Evolutionary conservation across 2,888 invertebrate genomes (phyloP), one percentile per base, ranked within the genome.

Genomic region (Salpingus planirostris): DNA sequence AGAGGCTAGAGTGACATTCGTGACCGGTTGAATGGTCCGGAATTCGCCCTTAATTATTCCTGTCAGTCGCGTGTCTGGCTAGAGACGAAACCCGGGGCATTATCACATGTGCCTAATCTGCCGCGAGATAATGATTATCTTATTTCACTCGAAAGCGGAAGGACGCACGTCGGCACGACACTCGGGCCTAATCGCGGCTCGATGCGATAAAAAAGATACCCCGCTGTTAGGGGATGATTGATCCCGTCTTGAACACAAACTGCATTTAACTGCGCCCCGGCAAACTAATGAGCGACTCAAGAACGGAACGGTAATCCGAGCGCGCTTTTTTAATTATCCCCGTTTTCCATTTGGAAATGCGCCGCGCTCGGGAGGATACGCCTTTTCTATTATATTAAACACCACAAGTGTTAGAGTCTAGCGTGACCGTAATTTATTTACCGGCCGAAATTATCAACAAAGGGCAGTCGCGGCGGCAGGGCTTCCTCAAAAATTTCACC

Each of bases 231-330:
- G 11, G 18, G 14, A 28, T 28, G 28, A 28, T 28, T 28, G 28
- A 28, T 28, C 28, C 18, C 14, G 3, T 3, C 13, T 28, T 2
- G 11, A 27, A 27, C 3, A 21, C 12, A 18, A 28, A 21, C 21
- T 33, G 30, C 27, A 36, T 36, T 42, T 37, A 36, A 31, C 18
- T 18, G 14, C 5, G n/a, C 14, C 14, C 10, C 21, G 21, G 28
- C 11, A 21, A 28, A 28, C 28, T 28, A 28, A 28, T 28, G 28
- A 28, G 28, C 11, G 12, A 10, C n/a, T 28, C 13, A 15, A 28
- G 13, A 21, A 18, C 12, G 11, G 13, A 21, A 28, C 21, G 15
- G 12, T n/a, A 21, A 10, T 18, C 21, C 21, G 11, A 28, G 28
- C 28, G 28, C 21, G 21, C 28, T 21, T 21, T 28, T 28, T 28